Evolutionary conservation across 2,113 vertebrate genomes (phyloP), one percentile per base, ranked within the genome.

Genomic region (Zosterops lateralis): DNA sequence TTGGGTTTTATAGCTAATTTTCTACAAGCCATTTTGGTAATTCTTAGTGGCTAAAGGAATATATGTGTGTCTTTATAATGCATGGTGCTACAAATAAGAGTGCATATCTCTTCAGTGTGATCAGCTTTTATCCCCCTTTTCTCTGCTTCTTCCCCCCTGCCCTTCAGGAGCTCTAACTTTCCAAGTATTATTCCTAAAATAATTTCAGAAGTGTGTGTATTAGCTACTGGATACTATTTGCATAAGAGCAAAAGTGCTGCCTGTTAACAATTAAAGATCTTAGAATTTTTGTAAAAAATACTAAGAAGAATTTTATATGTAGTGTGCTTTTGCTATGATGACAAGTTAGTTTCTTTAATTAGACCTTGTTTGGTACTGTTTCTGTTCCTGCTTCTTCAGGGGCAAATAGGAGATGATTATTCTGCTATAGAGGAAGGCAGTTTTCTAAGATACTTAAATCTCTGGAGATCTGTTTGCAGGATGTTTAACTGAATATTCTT

Each of bases 31-130:
- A 17, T 71, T 84, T 57, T 29, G 17, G 16, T 32, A 68, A 13
- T 84, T 68, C 14, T 60, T 57, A 28, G 1, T 26, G 25, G 10
- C 25, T 60, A 5, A 75, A 48, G n/a, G 17, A 73, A 16, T 47
- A 25, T 17, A 3, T 45, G 4, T 65, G 17, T 53, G 7, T 65
- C 22, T 77, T 14, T 36, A 3, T 64, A 70, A 25, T 34, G 26
- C 4, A 9, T 58, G 21, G 12, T 51, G 16, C 13, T 87, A 7
- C 50, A 34, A 38, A 22, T 56, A 78, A 70, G 29, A 84, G n/a
- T 12, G 10, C 0, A 0, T 29, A 8, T 21, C 7, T 77, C 40
- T 87, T 17, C 5, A 6, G 6, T n/a, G 5, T 68, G 72, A 50
- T 84, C 29, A 48, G 13, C 34, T 79, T 92, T 73, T 68, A 14